Evolutionary conservation across 2,888 invertebrate genomes (phyloP).

Genomic region (Marasmarcha lunaedactyla): DNA sequence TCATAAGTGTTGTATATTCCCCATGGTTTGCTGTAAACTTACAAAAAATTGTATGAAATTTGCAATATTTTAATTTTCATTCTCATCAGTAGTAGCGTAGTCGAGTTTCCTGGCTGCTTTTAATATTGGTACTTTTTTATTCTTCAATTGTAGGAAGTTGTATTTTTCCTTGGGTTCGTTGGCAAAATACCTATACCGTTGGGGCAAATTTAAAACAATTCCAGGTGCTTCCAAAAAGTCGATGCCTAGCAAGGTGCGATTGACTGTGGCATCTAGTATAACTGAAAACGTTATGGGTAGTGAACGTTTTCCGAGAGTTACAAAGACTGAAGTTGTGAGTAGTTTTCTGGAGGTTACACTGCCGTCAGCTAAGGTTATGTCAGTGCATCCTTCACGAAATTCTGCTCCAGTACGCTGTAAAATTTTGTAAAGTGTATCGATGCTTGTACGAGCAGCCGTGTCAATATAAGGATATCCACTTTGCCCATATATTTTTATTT

Average conservation of each 20-base stretch:
- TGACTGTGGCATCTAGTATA: background rate
- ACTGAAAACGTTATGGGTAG: background rate
- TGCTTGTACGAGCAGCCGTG: conserved; percentile 15
- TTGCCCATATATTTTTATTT: conserved; percentile 8
- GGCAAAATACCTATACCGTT: conserved; percentile 13
- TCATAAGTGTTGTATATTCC: too few species aligned
- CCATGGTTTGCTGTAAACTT: too few species aligned
- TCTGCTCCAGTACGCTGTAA: conserved; percentile 5
- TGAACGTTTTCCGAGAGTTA: background rate
- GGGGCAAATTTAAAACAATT: conserved; percentile 12
- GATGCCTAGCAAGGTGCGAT: conserved; percentile 10
- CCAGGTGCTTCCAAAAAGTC: conserved; percentile 13
- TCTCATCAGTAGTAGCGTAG: too few species aligned
- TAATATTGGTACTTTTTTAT: background rate
- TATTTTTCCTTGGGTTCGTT: conserved; percentile 3
- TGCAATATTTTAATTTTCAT: too few species aligned
- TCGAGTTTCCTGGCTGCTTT: background rate
- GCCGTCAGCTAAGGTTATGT: background rate
- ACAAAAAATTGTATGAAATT: too few species aligned
- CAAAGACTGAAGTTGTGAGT: background rate
- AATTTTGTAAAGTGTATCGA: background rate
- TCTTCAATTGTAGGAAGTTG: background rate
- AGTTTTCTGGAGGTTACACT: background rate
- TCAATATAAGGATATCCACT: conserved; percentile 13
- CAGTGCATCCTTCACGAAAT: background rate